A percentile compares a stretch with the other conserved stretches of the same genome.
Evolutionary conservation across 2,113 vertebrate species (phyloP).

Genomic region (Leptocoma aspasia): DNA sequence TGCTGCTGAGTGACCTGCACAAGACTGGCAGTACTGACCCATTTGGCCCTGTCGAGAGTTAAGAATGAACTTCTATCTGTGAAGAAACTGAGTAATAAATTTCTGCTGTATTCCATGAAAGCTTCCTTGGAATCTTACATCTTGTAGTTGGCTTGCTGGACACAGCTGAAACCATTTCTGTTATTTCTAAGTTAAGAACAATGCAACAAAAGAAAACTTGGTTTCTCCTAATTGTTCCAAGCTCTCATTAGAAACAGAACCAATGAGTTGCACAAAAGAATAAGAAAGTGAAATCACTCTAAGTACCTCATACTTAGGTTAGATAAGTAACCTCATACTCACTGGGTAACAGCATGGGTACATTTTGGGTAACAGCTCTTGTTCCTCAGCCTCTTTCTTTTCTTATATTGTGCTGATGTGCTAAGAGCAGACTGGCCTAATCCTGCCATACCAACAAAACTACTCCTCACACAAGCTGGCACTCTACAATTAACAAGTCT

Average conservation of each 20-base stretch:
- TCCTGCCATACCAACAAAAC: neutral
- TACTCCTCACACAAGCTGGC: neutral
- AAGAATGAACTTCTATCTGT: constrained; percentile 72
- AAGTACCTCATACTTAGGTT: no score
- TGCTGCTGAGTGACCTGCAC: constrained; percentile 59
- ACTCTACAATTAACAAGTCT: neutral
- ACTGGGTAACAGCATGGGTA: neutral
- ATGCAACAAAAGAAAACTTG: neutral
- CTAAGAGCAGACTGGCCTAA: neutral
- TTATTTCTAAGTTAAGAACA: neutral
- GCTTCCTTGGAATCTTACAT: neutral
- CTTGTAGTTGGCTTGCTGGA: neutral
- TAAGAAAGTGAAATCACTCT: neutral
- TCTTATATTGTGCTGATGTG: no score
- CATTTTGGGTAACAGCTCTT: neutral
- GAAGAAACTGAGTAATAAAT: constrained; percentile 59
- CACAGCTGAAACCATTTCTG: neutral
- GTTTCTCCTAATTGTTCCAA: neutral
- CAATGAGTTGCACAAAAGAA: neutral
- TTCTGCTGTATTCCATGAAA: neutral
- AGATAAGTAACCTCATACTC: neutral
- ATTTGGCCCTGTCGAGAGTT: constrained; percentile 72
- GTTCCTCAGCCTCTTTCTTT: neutral
- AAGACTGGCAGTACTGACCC: constrained; percentile 79
- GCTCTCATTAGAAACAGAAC: neutral